Evolutionary conservation across 1,140 invertebrate species (phyloP).

Genomic region (Teleopsis dalmanni): DNA sequence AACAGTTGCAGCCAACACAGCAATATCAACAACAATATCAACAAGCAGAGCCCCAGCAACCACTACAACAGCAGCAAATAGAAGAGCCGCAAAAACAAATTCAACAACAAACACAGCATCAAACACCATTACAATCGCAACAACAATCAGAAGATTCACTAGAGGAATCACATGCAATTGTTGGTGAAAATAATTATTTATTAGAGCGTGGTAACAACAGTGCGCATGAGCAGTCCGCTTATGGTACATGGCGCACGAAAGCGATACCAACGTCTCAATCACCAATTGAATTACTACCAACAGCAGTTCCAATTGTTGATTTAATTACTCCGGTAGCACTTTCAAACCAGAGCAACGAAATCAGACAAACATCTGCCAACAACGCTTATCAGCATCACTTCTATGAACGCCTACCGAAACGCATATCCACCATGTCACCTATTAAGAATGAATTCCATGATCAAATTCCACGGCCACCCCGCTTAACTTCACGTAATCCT

Average conservation of each 20-base stretch:
- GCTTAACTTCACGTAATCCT: slow-evolving; percentile 26
- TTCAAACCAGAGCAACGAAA: not conserved
- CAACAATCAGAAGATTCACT: not conserved
- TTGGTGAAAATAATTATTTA: slow-evolving; percentile 38
- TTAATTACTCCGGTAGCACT: not conserved
- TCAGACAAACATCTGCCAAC: not conserved
- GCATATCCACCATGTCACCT: slow-evolving; percentile 37
- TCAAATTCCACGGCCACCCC: slow-evolving; percentile 34
- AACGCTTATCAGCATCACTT: slow-evolving; percentile 4
- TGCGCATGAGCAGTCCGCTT: slow-evolving; percentile 28
- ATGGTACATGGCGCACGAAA: slow-evolving; percentile 43
- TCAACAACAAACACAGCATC: slow-evolving; percentile 16
- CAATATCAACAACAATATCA: slow-evolving; percentile 36
- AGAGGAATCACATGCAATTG: slow-evolving; percentile 9
- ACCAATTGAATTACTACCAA: slow-evolving; percentile 9
- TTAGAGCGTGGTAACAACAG: slow-evolving; percentile 31
- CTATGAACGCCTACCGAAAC: slow-evolving; percentile 36
- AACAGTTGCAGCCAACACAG: slow-evolving; percentile 21
- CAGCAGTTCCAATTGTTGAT: not conserved
- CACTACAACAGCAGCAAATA: slow-evolving; percentile 27
- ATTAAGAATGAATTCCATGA: slow-evolving; percentile 25
- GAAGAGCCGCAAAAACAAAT: slow-evolving; percentile 26
- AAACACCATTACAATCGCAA: slow-evolving; percentile 6
- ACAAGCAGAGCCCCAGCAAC: slow-evolving; percentile 28
- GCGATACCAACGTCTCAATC: slow-evolving; percentile 38